Conservation (phyloP, 1,140 invertebrate genomes). For the Euglossa dilemma region DNA sequence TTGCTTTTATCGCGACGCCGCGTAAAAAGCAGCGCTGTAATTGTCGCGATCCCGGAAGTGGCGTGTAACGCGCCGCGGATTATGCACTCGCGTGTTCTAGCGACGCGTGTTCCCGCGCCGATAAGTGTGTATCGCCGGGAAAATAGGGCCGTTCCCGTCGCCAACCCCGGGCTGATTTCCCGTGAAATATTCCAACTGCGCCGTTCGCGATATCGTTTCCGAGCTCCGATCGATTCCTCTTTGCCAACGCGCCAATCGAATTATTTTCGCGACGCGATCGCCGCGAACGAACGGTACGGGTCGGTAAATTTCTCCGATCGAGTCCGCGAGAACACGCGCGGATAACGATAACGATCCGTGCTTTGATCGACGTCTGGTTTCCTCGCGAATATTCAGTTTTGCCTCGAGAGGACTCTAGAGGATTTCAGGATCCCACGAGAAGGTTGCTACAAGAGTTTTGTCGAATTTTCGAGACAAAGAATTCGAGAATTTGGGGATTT, state of each 20-base stretch:
- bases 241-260: not conserved
- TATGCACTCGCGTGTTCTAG: not conserved
- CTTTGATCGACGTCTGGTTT: constrained; percentile 47
- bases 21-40: not conserved
- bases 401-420: not conserved
- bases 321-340: not conserved
- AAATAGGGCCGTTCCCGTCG: not conserved
- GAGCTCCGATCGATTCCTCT: not conserved
- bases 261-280: not conserved
- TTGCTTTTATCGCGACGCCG: not conserved
- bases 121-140: constrained; percentile 1
- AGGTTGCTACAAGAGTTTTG: too few relatives aligned
- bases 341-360: constrained; percentile 17
- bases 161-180: not conserved
- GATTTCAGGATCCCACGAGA: not conserved
- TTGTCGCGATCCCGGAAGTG: not conserved
- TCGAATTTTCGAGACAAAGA: too few relatives aligned
- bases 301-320: not conserved
- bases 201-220: not conserved
- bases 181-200: constrained; percentile 7
- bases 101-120: not conserved
- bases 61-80: not conserved
- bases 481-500: too few relatives aligned
- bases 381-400: too few relatives aligned
- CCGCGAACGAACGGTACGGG: not conserved